phyloP scores from a whole-genome alignment of 2,797 vertebrate species.

The Propithecus perrieri region DNA sequence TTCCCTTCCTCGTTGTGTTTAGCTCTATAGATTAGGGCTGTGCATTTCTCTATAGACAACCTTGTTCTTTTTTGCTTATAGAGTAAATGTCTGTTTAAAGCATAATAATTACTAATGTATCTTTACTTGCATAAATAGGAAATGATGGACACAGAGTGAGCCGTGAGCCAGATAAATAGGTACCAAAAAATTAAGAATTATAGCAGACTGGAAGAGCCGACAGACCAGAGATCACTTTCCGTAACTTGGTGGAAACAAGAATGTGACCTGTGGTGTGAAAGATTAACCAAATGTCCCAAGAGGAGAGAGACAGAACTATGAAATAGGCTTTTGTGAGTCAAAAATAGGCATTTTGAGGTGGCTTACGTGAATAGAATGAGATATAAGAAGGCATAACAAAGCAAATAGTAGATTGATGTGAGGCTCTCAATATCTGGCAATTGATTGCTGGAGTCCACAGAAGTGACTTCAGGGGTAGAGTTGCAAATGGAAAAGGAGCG shows the following conservation, averaged over 20 bases:
- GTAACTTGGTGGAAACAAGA: neutral
- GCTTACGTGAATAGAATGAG: neutral
- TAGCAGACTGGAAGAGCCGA: neutral
- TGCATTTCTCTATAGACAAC: neutral
- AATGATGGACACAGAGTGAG: neutral
- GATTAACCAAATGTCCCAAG: neutral
- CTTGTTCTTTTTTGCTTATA: neutral
- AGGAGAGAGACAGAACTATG: neutral
- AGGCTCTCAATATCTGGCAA: neutral
- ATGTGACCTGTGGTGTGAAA: too few species aligned
- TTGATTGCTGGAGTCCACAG: too few species aligned
- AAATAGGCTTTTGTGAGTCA: neutral
- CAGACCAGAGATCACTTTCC: neutral
- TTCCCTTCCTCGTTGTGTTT: neutral
- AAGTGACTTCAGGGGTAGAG: neutral
- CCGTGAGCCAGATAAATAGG: neutral
- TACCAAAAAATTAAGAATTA: neutral
- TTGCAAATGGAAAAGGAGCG: neutral
- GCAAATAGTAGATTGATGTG: neutral
- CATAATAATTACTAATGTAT: neutral
- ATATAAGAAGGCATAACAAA: neutral
- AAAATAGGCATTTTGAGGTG: neutral
- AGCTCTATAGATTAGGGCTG: neutral
- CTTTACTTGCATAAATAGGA: neutral
- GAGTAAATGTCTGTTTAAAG: neutral